Conservation (phyloP, 2,888 invertebrate species). For the Ommatoiulus sabulosus region DNA sequence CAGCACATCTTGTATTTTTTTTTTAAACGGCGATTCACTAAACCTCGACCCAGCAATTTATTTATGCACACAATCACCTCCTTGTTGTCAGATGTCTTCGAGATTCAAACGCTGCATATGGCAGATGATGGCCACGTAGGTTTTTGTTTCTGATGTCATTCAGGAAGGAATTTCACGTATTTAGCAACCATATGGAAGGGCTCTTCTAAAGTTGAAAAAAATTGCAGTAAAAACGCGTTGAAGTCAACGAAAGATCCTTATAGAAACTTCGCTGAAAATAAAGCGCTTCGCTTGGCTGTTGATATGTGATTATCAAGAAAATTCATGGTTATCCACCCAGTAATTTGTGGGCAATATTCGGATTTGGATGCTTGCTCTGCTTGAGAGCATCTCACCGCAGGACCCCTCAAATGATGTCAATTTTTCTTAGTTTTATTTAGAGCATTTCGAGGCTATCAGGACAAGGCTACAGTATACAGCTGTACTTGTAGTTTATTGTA, state of each 20-base stretch:
- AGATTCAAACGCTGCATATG: background rate
- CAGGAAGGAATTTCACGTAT: background rate
- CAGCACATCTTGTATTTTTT: background rate
- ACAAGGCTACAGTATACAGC: no score
- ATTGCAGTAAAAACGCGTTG: background rate
- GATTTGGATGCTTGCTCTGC: no score
- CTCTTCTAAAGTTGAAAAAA: background rate
- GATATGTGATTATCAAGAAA: background rate
- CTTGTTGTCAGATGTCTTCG: background rate
- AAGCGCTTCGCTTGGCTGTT: background rate
- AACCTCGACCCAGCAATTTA: background rate
- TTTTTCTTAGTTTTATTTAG: no score
- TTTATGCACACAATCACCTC: constrained; percentile 33
- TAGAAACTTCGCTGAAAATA: background rate
- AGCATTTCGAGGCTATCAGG: no score
- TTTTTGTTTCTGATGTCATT: background rate
- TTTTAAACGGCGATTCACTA: background rate
- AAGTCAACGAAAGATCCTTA: background rate
- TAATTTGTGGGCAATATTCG: background rate
- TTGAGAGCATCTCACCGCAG: no score
- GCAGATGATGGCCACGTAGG: background rate
- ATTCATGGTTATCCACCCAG: background rate
- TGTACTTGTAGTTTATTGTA: no score
- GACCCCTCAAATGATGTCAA: no score
- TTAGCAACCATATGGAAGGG: background rate